A percentile compares a stretch with the other conserved stretches of the same genome.
phyloP scores from a whole-genome alignment of 1,140 invertebrate genomes.

The Drosophila nebulosa region DNA sequence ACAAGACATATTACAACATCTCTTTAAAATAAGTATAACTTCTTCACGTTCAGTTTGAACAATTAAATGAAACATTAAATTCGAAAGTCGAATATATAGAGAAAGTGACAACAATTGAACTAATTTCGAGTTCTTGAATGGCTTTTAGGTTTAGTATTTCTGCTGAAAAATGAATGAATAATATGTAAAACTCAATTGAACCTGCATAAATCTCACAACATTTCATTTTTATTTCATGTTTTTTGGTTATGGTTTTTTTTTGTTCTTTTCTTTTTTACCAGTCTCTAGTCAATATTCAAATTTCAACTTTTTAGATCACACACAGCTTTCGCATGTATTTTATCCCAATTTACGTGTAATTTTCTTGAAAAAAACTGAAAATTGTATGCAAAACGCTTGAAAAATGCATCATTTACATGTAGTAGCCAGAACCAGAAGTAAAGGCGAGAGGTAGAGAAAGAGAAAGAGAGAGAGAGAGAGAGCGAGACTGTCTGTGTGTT shows the following conservation, averaged over 20 bases:
- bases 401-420: slow-evolving; percentile 52
- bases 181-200: background rate
- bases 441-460: too few species aligned
- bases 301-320: background rate
- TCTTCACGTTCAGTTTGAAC: too few species aligned
- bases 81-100: too few species aligned
- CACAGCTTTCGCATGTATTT: background rate
- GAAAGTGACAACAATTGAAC: too few species aligned
- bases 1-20: too few species aligned
- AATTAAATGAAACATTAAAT: too few species aligned
- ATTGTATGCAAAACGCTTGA: slow-evolving; percentile 56
- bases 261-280: background rate
- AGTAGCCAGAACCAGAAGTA: background rate
- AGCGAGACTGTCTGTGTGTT: background rate
- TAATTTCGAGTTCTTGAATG: too few species aligned
- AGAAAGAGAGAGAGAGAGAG: too few species aligned
- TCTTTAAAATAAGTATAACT: too few species aligned
- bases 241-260: background rate
- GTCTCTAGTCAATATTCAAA: background rate
- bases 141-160: background rate
- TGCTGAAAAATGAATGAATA: background rate
- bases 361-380: slow-evolving; percentile 11
- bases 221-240: background rate
- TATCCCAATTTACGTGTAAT: background rate
- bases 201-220: background rate